A percentile compares a stretch with the other conserved stretches of the same genome.
Evolutionary conservation across 2,797 vertebrate species (phyloP).

Genomic region (Hapalemur alaotrensis): DNA sequence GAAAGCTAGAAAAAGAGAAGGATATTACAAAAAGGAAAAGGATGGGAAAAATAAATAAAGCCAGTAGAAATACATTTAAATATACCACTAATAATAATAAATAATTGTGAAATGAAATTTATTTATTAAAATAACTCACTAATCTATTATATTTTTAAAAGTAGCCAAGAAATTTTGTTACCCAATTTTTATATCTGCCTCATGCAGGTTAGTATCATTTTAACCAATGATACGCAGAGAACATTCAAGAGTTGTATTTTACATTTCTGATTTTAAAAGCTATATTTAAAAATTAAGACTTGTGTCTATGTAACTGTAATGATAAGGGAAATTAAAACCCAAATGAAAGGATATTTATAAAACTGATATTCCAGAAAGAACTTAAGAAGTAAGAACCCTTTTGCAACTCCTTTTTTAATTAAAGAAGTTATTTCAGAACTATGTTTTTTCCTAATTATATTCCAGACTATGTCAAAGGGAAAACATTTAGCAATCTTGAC

Average conservation of each 20-base stretch:
- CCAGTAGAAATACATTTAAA: neutral
- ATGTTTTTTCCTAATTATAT: neutral
- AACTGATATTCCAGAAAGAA: constrained; percentile 35
- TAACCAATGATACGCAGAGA: constrained; percentile 38
- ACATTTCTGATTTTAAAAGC: constrained; percentile 34
- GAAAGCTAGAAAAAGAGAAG: constrained; percentile 12
- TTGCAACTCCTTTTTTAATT: neutral
- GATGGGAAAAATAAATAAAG: neutral
- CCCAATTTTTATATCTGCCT: constrained; percentile 20
- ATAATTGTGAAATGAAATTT: constrained; percentile 36
- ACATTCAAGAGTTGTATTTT: neutral
- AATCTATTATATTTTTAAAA: neutral
- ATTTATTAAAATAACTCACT: constrained; percentile 10
- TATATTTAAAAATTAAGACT: constrained; percentile 43
- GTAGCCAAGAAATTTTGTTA: constrained; percentile 26
- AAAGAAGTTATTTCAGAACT: constrained; percentile 33
- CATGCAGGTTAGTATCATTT: constrained; percentile 4
- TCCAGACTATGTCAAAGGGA: neutral
- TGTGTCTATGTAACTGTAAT: constrained; percentile 20
- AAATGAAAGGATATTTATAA: constrained; percentile 49
- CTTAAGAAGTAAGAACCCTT: constrained; percentile 1
- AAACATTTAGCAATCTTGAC: constrained; percentile 33
- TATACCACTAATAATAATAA: constrained; percentile 3
- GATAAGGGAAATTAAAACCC: constrained; percentile 45
- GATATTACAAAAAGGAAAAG: neutral